phyloP scores from a whole-genome alignment of 2,113 vertebrate species.

The Ptilorrhoa leucosticta region DNA sequence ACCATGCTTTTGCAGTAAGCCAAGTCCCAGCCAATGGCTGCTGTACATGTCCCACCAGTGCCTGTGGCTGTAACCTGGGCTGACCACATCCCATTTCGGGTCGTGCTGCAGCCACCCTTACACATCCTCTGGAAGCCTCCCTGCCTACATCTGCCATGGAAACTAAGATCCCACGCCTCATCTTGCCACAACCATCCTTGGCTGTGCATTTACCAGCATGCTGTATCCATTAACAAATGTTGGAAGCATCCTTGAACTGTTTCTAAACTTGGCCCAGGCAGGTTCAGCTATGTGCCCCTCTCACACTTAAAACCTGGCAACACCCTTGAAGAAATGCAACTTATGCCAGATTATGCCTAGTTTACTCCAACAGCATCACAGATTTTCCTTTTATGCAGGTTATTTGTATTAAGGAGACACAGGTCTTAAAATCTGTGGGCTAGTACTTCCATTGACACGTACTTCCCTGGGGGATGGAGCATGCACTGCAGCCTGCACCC shows the following conservation, averaged over 20 bases:
- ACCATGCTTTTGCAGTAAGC: background rate
- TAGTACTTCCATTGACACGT: rapidly evolving
- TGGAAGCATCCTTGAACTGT: background rate
- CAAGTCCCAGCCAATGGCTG: background rate
- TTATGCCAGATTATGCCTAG: background rate
- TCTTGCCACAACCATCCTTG: background rate
- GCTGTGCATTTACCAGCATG: background rate
- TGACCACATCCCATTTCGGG: background rate
- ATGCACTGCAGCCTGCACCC: background rate
- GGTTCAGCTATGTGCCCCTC: background rate
- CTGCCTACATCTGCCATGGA: background rate
- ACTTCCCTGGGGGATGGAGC: background rate
- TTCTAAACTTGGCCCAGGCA: background rate
- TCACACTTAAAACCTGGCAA: background rate
- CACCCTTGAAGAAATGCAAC: background rate
- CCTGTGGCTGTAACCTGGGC: background rate
- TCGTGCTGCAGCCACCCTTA: background rate
- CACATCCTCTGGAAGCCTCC: rapidly evolving
- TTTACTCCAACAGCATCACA: background rate
- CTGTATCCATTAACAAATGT: rapidly evolving
- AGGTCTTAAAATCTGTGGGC: background rate
- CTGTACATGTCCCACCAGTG: background rate
- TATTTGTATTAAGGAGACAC: background rate
- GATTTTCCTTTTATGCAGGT: background rate
- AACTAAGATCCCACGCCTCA: background rate